phyloP scores from a whole-genome alignment of 2,888 invertebrate species.

The Gastracanthus pulcherrimus region DNA sequence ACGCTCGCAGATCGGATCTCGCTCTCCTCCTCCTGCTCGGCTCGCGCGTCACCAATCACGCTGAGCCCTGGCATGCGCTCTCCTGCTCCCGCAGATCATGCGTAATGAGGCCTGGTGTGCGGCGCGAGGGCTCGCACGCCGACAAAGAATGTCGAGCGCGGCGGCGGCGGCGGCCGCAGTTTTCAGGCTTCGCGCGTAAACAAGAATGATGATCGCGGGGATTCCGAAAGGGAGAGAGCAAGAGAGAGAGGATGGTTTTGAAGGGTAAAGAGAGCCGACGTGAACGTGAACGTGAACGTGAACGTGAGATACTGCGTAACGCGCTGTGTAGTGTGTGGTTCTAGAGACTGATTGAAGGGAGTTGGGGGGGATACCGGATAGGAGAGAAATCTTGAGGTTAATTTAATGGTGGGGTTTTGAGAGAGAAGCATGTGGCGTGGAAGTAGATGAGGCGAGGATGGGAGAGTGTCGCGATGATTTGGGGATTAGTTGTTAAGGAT shows the following conservation, averaged over 20 bases:
- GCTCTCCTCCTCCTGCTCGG: not conserved
- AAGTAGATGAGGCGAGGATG: too few species aligned
- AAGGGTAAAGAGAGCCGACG: slow-evolving; percentile 31
- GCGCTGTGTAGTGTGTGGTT: not conserved
- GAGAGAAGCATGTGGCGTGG: too few species aligned
- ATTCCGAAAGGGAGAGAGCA: not conserved
- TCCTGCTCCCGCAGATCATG: slow-evolving; percentile 25
- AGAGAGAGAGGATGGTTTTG: not conserved
- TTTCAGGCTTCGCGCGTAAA: too few species aligned
- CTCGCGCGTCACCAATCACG: slow-evolving; percentile 20
- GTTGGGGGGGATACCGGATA: not conserved
- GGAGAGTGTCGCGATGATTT: too few species aligned
- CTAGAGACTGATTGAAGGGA: not conserved
- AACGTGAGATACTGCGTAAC: slow-evolving; percentile 14
- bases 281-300: slow-evolving; percentile 26
- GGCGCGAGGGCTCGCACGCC: slow-evolving; percentile 8
- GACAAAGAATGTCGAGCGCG: slow-evolving; percentile 46
- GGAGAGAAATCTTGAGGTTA: too few species aligned
- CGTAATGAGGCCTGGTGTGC: slow-evolving; percentile 45
- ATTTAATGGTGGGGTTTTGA: too few species aligned
- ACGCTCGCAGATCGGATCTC: slow-evolving; percentile 63
- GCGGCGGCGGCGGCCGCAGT: too few species aligned
- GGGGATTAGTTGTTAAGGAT: too few species aligned
- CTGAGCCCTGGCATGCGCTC: not conserved
- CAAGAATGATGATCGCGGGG: slow-evolving; percentile 33